These are phyloP conservation scores for Micropoecilia bifurca DNA, from an alignment of 2,797 vertebrate genomes.

Conservation along the genomic window DNA sequence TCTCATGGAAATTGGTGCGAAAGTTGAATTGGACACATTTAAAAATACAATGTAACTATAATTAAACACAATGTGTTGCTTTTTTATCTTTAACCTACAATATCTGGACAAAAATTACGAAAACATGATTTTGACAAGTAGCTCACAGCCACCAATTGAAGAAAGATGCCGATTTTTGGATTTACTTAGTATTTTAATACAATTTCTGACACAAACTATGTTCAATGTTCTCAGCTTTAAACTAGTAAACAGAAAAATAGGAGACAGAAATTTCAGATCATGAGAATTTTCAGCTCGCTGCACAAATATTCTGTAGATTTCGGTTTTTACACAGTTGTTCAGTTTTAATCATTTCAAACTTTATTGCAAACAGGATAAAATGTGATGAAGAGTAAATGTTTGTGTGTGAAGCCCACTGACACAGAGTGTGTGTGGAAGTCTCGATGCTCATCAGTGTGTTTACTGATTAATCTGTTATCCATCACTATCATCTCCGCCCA, in stretches of 20 bases:
- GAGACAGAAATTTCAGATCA: neutral
- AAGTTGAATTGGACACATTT: neutral
- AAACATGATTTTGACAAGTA: neutral
- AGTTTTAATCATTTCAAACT: neutral
- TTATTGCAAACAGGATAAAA: neutral
- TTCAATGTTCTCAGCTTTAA: neutral
- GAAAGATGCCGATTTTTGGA: neutral
- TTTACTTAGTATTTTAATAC: neutral
- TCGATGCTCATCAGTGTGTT: constrained; percentile 22
- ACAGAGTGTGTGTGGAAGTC: constrained; percentile 13
- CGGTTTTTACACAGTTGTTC: neutral
- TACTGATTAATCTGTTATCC: constrained; percentile 66
- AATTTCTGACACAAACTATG: neutral
- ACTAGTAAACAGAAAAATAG: neutral
- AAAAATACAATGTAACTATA: neutral
- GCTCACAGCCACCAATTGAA: neutral
- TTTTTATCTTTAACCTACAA: neutral
- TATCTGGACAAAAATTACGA: neutral
- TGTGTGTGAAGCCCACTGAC: neutral
- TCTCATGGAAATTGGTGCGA: neutral
- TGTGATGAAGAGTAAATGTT: neutral
- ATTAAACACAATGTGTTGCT: neutral
- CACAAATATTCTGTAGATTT: neutral
- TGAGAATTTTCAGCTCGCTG: neutral
- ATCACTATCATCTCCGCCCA: constrained; percentile 63